phyloP scores from a whole-genome alignment of 2,797 vertebrate genomes.

The Melanotaenia boesemani region DNA sequence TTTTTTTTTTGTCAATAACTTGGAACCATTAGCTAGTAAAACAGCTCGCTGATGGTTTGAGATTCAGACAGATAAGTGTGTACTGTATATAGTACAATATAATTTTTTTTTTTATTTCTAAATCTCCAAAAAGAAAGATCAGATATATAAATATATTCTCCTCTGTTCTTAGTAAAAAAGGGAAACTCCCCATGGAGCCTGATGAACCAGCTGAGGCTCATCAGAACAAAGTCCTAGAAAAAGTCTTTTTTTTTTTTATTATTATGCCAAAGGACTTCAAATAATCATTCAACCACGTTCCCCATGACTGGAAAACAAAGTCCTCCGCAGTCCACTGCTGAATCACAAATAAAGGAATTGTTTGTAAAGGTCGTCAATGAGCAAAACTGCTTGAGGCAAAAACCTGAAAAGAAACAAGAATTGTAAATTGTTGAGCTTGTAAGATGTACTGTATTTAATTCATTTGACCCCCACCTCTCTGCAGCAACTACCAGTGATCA shows the following conservation, averaged over 20 bases:
- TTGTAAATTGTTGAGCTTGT: background rate
- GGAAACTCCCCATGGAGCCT: background rate
- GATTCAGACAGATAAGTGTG: background rate
- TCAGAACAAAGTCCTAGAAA: background rate
- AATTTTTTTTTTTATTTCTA: background rate
- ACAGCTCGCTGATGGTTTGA: background rate
- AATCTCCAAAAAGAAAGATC: background rate
- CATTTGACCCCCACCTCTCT: constrained; percentile 29
- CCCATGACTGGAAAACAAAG: constrained; percentile 31
- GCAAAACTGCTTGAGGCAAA: background rate
- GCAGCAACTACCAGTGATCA: constrained; percentile 97
- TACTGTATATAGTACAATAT: background rate
- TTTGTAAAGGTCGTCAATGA: constrained; percentile 7
- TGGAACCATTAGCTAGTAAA: too few relatives aligned
- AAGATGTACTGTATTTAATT: background rate
- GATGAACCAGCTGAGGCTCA: background rate
- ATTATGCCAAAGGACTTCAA: background rate
- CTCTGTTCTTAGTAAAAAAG: too few relatives aligned
- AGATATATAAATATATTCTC: background rate
- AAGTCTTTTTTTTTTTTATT: background rate
- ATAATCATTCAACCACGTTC: background rate
- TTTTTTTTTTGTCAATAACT: background rate
- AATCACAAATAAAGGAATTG: constrained; percentile 15
- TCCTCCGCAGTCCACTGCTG: constrained; percentile 10
- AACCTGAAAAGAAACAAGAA: background rate